A percentile compares a stretch with the other conserved stretches of the same genome.
Conservation (phyloP, 1,140 invertebrate species). For the Caerostris extrusa region DNA sequence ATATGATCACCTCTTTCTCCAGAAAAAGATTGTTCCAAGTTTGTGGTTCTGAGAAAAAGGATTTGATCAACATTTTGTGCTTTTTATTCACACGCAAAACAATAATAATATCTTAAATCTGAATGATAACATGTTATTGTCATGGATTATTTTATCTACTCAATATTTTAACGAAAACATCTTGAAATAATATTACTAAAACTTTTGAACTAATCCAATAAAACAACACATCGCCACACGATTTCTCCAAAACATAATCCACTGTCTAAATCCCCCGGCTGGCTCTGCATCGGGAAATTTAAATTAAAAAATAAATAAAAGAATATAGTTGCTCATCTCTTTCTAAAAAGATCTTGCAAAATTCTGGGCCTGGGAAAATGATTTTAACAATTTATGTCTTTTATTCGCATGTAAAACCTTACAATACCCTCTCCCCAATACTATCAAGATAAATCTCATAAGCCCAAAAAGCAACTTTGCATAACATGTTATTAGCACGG, state of each 20-base stretch:
- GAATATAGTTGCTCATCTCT: not conserved
- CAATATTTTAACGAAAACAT: too few relatives aligned
- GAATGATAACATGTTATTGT: too few relatives aligned
- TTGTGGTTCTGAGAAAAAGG: not conserved
- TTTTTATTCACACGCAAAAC: not conserved
- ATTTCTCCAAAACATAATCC: not conserved
- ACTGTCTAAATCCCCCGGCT: not conserved
- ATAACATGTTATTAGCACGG: too few relatives aligned
- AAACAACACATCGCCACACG: not conserved
- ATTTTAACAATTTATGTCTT: slow-evolving; percentile 11
- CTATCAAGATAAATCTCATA: too few relatives aligned
- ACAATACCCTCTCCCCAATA: too few relatives aligned
- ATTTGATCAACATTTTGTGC: not conserved
- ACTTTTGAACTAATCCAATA: not conserved
- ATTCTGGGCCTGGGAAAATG: not conserved
- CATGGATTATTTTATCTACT: too few relatives aligned
- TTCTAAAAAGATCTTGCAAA: slow-evolving; percentile 20
- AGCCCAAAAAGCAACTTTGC: too few relatives aligned
- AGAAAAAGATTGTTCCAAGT: slow-evolving; percentile 19
- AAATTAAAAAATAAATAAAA: not conserved
- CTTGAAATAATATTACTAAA: not conserved
- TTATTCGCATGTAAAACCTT: not conserved
- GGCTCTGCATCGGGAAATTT: not conserved
- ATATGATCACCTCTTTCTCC: slow-evolving; percentile 13
- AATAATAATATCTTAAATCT: not conserved